Evolutionary conservation across 2,113 vertebrate species (phyloP).

Genomic region (Galbula dea): DNA sequence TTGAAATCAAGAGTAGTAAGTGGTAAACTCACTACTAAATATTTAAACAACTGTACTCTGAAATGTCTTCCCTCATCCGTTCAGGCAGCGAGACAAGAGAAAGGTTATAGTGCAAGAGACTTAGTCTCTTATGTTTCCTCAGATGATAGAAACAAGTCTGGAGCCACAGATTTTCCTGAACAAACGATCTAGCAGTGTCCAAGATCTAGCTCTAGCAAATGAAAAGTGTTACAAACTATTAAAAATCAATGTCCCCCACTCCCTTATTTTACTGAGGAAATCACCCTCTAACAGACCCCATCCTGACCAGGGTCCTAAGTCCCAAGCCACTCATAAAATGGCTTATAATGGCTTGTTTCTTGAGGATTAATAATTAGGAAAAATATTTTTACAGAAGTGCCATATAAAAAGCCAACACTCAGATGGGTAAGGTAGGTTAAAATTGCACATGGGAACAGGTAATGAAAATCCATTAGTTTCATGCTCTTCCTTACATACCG

Average conservation of each 20-base stretch:
- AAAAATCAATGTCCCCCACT: background rate
- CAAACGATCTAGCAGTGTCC: background rate
- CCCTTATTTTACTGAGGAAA: background rate
- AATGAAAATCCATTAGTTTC: background rate
- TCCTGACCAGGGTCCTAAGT: background rate
- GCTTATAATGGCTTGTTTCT: background rate
- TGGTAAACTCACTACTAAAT: background rate
- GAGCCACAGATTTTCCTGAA: background rate
- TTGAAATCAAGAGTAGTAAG: constrained; percentile 27
- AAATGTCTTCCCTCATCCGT: background rate
- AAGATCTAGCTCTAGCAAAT: background rate
- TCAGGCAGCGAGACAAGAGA: background rate
- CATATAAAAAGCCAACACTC: background rate
- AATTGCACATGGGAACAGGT: background rate
- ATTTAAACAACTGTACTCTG: background rate
- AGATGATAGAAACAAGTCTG: background rate
- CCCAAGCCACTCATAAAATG: background rate
- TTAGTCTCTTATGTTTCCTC: background rate
- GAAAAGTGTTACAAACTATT: background rate
- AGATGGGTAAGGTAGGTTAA: background rate
- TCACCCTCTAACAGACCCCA: background rate
- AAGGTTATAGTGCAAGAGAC: background rate
- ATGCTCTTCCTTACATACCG: background rate
- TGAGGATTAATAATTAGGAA: background rate
- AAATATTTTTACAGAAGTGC: background rate